Evolutionary conservation across 2,888 invertebrate genomes (phyloP).

Genomic region (Pachydiplax longipennis): DNA sequence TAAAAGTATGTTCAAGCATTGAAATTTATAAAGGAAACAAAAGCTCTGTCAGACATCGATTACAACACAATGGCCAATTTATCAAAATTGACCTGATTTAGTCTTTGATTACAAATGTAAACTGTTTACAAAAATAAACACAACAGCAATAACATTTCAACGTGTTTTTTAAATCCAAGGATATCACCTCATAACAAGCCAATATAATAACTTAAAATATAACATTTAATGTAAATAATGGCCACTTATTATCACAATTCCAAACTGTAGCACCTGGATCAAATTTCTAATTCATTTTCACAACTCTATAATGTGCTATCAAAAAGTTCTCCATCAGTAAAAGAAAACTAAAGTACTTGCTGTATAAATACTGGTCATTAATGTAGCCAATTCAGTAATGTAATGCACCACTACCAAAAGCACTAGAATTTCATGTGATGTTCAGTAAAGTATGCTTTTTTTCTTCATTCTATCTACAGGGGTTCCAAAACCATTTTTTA

Average conservation of each 20-base stretch:
- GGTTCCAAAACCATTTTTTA: too few relatives aligned
- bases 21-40: not conserved
- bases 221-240: slow-evolving; percentile 1
- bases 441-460: too few relatives aligned
- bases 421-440: too few relatives aligned
- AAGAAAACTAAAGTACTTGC: not conserved
- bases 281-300: not conserved
- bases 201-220: slow-evolving; percentile 34
- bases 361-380: not conserved
- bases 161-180: not conserved
- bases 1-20: not conserved
- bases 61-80: not conserved
- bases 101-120: not conserved
- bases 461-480: too few relatives aligned
- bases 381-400: not conserved
- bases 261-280: slow-evolving; percentile 17
- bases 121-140: slow-evolving; percentile 39
- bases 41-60: not conserved
- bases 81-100: not conserved
- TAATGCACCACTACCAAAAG: too few relatives aligned
- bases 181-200: slow-evolving; percentile 32
- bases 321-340: not conserved
- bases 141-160: slow-evolving; percentile 17
- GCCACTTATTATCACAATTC: slow-evolving; percentile 20
- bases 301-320: not conserved